A percentile compares a stretch with the other conserved stretches of the same genome.
These are phyloP conservation scores for Myodes glareolus DNA, from an alignment of 2,113 vertebrate species.

Conservation along the genomic window DNA sequence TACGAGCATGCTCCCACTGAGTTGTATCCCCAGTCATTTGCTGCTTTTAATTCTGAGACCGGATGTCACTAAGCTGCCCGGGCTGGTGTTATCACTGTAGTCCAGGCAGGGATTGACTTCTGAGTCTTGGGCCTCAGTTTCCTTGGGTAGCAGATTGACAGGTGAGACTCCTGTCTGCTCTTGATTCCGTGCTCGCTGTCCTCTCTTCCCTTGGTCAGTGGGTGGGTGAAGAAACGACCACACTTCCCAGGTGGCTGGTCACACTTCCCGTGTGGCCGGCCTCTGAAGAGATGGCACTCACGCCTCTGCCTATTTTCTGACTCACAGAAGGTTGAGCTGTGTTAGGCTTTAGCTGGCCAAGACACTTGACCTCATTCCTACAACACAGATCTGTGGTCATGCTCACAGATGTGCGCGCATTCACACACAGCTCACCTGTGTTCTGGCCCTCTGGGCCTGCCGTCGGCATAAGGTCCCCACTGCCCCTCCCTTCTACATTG, in stretches of 20 bases:
- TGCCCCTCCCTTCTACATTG: not conserved
- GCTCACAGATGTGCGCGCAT: not conserved
- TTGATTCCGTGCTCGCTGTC: not conserved
- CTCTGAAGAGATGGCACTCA: not conserved
- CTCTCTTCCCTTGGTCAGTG: not conserved
- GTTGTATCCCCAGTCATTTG: not conserved
- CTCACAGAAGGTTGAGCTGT: too few relatives aligned
- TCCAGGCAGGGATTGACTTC: not conserved
- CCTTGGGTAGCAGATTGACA: not conserved
- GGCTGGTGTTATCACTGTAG: not conserved
- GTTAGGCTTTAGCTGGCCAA: not conserved
- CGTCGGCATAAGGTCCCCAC: not conserved
- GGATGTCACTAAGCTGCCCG: not conserved
- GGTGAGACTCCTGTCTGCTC: not conserved
- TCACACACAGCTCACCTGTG: too few relatives aligned
- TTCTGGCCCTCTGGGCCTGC: not conserved
- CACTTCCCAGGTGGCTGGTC: not conserved
- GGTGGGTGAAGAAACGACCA: not conserved
- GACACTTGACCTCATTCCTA: not conserved
- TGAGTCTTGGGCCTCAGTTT: not conserved
- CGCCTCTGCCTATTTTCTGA: not conserved
- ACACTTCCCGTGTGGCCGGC: accelerated
- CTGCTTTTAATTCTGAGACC: not conserved
- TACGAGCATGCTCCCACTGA: not conserved
- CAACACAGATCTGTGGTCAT: not conserved